Evolutionary conservation across 2,888 invertebrate genomes (phyloP).

Genomic region (Eupithecia vulgata): DNA sequence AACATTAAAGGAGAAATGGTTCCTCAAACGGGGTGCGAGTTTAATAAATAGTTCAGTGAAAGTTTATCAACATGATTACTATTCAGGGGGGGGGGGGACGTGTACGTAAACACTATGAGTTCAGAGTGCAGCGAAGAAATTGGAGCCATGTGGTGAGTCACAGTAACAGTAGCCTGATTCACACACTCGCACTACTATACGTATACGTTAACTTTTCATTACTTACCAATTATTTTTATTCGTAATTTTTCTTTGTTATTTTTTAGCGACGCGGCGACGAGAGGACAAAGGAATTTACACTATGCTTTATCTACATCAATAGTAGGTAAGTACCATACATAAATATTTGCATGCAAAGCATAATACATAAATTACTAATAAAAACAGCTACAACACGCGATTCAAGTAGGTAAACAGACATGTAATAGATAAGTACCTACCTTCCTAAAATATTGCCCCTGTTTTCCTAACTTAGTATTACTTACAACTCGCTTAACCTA

Average conservation of each 20-base stretch:
- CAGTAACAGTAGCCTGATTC: slow-evolving; percentile 30
- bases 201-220: slow-evolving; percentile 8
- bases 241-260: slow-evolving; percentile 14
- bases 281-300: slow-evolving; percentile 13
- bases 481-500: too few species aligned
- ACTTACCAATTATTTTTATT: slow-evolving; percentile 10
- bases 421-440: too few species aligned
- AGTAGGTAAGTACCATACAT: background rate
- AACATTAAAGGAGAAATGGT: background rate
- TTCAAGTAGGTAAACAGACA: background rate
- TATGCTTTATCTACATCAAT: background rate
- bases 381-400: background rate
- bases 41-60: background rate
- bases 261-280: slow-evolving; percentile 15
- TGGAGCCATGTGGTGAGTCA: slow-evolving; percentile 23
- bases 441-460: background rate
- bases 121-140: slow-evolving; percentile 5
- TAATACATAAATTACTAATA: slow-evolving; percentile 11
- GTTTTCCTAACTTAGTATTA: background rate
- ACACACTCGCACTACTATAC: slow-evolving; percentile 24
- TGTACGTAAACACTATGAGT: background rate
- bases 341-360: slow-evolving; percentile 3
- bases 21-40: background rate
- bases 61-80: background rate
- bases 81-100: background rate